Base-by-base conservation (phyloP, 2,113 vertebrate species). In the Puma concolor region DNA sequence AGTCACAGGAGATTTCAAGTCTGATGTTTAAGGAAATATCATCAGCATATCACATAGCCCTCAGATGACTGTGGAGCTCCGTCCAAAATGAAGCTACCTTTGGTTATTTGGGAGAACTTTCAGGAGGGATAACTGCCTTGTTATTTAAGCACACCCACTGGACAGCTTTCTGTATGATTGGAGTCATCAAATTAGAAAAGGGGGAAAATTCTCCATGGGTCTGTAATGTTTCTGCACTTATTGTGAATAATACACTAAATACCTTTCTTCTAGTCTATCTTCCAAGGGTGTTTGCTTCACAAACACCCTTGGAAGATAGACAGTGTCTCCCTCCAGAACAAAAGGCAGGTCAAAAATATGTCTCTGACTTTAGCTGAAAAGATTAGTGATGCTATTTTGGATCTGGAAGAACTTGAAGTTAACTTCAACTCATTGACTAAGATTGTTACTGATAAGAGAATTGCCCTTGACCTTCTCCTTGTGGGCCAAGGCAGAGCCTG, bases 111-210 rank as follows among this genome's bases (percentile, higher is more conserved):
- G 77, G 50, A 80, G 50, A 74, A 33, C 12, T 54, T 90, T n/a
- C 67, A 21, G 52, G 63, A 69, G n/a, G 31, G 23, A 41, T 31
- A 66, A 69, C 16, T 54, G n/a, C 17, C 19, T 25, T 67, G 23
- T 54, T 74, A 92, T 71, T 76, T 94, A 82, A 82, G 19, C 64
- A 88, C 23, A 93, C 21, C 15, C 27, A 17, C 0, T n/a, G 38
- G 64, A 7, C 16, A 84, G 14, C 23, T 84, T 89, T 63, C 63
- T 66, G 54, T 74, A 17, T 23, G 23, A 31, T 3, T 12, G 33
- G 57, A 88, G 25, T 93, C 57, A 80, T 88, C 64, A 64, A 88
- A 29, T 71, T 88, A 93, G 16, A 91, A 96, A 66, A 88, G 11
- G 54, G 2, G 2, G 23, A 4, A 81, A 83, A 60, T 29, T 72